Base-by-base conservation (phyloP, 2,113 vertebrate genomes). In the Polyodon spathula region DNA sequence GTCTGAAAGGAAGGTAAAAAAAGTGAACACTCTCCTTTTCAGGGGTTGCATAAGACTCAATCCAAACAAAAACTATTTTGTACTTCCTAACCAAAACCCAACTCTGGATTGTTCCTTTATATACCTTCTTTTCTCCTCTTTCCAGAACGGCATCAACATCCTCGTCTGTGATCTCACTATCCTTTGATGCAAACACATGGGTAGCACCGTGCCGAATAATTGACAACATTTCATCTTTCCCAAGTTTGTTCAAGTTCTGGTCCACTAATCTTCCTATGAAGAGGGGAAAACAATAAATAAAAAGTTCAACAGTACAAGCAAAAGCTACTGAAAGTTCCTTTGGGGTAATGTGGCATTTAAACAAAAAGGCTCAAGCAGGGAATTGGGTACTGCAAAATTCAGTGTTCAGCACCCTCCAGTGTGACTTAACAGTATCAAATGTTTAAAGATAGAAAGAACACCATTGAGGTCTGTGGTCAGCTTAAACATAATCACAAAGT, bases 211-310 rank as follows among this genome's bases (percentile, higher is more conserved):
- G 96, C 39, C 95, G 86, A 71, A 99, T 99, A 85, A 99, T 99
- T 54, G 95, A 95, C 73, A 99, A 81, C 95, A 99, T 99, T 80
- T 99, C 96, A 56, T 99, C 96, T 75, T 99, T 98, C 3, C 95
- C 95, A 38, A 99, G 82, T 71, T 99, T 99, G 80, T 94, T 97
- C 58, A 94, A 78, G 63, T 91, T 97, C 62, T 97, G 96, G 80
- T 99, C 95, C 61, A 99, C 93, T 44, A 99, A 79, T 65, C 96
- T 86, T 71, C 95, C 96, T 98, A 63, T n/a, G 44, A 55, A 73
- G 55, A 40, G 4, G 54, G 12, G 4, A 27, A 4, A 44, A 53
- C n/a, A 6, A 52, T n/a, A 27, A 42, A 58, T 37, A 16, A 40
- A 10, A 14, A 27, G 6, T 27, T 27, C 27, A 27, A 27, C 27